Percentiles rank a stretch among this genome's conserved stretches.
Evolutionary conservation across 2,113 vertebrate genomes (phyloP).

Genomic region (Pachypanchax playfairii): DNA sequence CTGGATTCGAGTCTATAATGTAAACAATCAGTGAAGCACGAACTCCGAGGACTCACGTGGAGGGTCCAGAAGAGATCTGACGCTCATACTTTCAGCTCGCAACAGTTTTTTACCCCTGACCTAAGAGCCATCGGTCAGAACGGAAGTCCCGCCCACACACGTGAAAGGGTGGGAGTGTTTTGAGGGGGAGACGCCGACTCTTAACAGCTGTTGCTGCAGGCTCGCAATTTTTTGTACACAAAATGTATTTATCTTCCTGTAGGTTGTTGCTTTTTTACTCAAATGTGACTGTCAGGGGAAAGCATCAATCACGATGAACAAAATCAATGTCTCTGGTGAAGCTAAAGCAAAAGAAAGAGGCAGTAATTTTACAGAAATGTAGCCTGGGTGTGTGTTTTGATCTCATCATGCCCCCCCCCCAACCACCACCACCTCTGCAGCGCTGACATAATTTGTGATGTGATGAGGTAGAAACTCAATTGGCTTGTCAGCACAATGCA

Average conservation of each 20-base stretch:
- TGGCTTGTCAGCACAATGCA: slow-evolving; percentile 34
- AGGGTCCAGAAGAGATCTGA: slow-evolving; percentile 42
- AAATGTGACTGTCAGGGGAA: background rate
- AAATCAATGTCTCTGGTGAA: slow-evolving; percentile 9
- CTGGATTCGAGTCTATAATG: too few relatives aligned
- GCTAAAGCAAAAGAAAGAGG: background rate
- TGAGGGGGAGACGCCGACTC: slow-evolving; percentile 17
- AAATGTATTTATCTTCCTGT: background rate
- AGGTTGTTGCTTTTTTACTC: background rate
- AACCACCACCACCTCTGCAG: slow-evolving; percentile 14
- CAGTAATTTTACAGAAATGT: background rate
- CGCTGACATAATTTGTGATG: slow-evolving; percentile 61
- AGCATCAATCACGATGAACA: too few relatives aligned
- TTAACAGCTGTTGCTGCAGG: slow-evolving; percentile 38
- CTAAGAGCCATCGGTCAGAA: slow-evolving; percentile 14
- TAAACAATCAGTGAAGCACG: too few relatives aligned
- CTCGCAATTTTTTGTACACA: background rate
- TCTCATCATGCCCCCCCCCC: background rate
- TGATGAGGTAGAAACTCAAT: slow-evolving; percentile 39
- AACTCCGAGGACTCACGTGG: slow-evolving; percentile 48
- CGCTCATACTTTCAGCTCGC: slow-evolving; percentile 44
- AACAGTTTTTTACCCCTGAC: slow-evolving; percentile 3
- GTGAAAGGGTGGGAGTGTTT: too few relatives aligned
- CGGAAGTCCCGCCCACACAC: slow-evolving; percentile 37
- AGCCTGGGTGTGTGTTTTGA: background rate